Evolutionary conservation across 2,797 vertebrate species (phyloP).

Genomic region (Channa striata): DNA sequence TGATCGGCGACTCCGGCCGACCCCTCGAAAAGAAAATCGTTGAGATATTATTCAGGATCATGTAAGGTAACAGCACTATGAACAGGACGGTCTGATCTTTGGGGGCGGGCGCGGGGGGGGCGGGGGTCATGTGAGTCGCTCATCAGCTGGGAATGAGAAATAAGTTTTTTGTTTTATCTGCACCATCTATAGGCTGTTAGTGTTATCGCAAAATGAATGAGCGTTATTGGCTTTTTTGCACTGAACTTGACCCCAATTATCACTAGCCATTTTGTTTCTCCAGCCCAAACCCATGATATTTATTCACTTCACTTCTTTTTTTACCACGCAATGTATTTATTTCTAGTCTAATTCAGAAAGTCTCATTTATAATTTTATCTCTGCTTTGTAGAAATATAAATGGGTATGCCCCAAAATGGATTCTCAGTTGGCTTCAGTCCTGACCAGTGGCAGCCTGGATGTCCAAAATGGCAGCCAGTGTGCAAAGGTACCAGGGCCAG

Average conservation of each 20-base stretch:
- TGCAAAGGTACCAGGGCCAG: slow-evolving; percentile 68
- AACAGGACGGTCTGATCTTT: slow-evolving; percentile 23
- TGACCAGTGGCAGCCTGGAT: slow-evolving; percentile 80
- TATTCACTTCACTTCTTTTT: not conserved
- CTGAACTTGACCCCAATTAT: slow-evolving; percentile 63
- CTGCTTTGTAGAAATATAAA: slow-evolving; percentile 65
- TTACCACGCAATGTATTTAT: not conserved
- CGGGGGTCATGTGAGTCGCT: slow-evolving; percentile 27
- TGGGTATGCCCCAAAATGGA: slow-evolving; percentile 84
- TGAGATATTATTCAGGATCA: slow-evolving; percentile 38
- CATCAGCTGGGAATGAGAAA: slow-evolving; percentile 19
- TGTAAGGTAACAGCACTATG: slow-evolving; percentile 15
- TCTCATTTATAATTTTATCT: slow-evolving; percentile 13
- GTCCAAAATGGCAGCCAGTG: slow-evolving; percentile 79
- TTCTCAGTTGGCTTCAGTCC: slow-evolving; percentile 83
- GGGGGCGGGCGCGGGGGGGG: not conserved
- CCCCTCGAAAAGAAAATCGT: slow-evolving; percentile 27
- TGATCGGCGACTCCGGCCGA: slow-evolving; percentile 32
- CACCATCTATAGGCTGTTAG: not conserved
- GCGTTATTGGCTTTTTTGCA: slow-evolving; percentile 13
- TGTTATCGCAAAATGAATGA: not conserved
- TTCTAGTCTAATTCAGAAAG: not conserved
- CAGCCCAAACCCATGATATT: not conserved
- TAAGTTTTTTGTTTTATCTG: not conserved
- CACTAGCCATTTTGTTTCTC: slow-evolving; percentile 16